Evolutionary conservation across 1,140 invertebrate species (phyloP).

Genomic region (fruit fly (Drosophila melanogaster)): DNA sequence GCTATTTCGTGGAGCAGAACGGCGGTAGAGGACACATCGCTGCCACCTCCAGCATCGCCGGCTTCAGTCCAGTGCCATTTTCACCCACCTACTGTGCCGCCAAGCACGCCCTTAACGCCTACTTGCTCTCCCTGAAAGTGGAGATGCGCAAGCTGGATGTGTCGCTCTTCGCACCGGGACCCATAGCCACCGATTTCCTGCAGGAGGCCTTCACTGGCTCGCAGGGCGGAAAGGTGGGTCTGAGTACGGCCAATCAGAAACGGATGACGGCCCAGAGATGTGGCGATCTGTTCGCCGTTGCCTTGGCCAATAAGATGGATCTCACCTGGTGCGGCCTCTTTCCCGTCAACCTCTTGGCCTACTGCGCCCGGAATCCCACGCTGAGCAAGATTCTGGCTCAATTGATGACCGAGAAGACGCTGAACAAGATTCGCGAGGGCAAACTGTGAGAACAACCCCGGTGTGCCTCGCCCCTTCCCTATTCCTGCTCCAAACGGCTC

Average conservation of each 20-base stretch:
- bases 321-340: constrained; percentile 91
- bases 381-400: constrained; percentile 84
- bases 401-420: constrained; percentile 72
- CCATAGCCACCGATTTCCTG: constrained; percentile 90
- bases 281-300: constrained; percentile 89
- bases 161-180: constrained; percentile 91
- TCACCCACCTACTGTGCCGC: constrained; percentile 92
- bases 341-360: constrained; percentile 87
- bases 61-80: constrained; percentile 89
- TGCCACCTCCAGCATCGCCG: constrained; percentile 90
- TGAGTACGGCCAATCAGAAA: constrained; percentile 85
- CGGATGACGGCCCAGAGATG: constrained; percentile 90
- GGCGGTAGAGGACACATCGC: constrained; percentile 88
- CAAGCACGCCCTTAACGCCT: constrained; percentile 94
- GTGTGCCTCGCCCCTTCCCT: neutral
- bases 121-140: constrained; percentile 87
- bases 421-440: constrained; percentile 84
- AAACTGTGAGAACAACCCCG: constrained; percentile 47
- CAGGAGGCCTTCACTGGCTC: constrained; percentile 89
- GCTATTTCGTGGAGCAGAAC: constrained; percentile 87
- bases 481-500: constrained; percentile 3
- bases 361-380: constrained; percentile 88
- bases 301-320: constrained; percentile 90
- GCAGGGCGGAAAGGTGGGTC: constrained; percentile 86
- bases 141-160: constrained; percentile 88